These are phyloP conservation scores for Phyto melanocephala DNA, from an alignment of 2,888 invertebrate species.

Conservation along the genomic window DNA sequence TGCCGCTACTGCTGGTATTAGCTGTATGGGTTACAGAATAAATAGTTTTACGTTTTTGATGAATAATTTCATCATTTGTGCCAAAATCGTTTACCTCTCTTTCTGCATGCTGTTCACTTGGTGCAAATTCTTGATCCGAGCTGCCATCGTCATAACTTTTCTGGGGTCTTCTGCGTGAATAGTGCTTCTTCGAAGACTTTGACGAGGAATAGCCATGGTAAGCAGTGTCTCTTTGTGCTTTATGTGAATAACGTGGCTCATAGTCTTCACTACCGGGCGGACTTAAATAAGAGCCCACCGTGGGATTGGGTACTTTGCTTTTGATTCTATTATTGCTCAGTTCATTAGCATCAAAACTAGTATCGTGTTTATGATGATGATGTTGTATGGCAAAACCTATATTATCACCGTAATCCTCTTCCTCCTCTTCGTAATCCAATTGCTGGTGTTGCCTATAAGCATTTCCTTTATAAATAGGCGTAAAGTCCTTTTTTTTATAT, in stretches of 20 bases:
- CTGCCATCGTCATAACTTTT: constrained; percentile 71
- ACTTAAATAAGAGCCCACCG: constrained; percentile 76
- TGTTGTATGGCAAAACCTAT: constrained; percentile 63
- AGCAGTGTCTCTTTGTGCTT: constrained; percentile 41
- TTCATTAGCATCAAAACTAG: constrained; percentile 70
- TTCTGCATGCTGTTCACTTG: constrained; percentile 73
- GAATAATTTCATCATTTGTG: constrained; percentile 68
- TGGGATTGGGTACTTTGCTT: constrained; percentile 69
- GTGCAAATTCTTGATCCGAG: constrained; percentile 74
- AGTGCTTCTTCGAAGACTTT: constrained; percentile 32
- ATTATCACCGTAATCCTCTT: constrained; percentile 72
- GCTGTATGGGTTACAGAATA: constrained; percentile 75
- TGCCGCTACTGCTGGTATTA: constrained; percentile 65
- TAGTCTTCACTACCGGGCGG: constrained; percentile 73
- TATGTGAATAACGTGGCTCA: constrained; percentile 67
- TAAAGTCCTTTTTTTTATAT: constrained; percentile 68
- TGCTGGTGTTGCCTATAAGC: constrained; percentile 73
- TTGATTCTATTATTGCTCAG: constrained; percentile 72
- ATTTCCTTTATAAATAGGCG: constrained; percentile 67
- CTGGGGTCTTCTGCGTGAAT: constrained; percentile 65
- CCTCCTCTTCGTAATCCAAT: constrained; percentile 73
- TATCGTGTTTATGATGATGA: constrained; percentile 63
- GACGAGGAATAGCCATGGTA: constrained; percentile 14
- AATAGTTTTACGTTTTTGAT: constrained; percentile 76
- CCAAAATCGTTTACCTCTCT: constrained; percentile 76